Percentiles rank a stretch among this genome's conserved stretches.
These are phyloP conservation scores for Neotoma lepida DNA, from an alignment of 2,113 vertebrate species.

Conservation along the genomic window DNA sequence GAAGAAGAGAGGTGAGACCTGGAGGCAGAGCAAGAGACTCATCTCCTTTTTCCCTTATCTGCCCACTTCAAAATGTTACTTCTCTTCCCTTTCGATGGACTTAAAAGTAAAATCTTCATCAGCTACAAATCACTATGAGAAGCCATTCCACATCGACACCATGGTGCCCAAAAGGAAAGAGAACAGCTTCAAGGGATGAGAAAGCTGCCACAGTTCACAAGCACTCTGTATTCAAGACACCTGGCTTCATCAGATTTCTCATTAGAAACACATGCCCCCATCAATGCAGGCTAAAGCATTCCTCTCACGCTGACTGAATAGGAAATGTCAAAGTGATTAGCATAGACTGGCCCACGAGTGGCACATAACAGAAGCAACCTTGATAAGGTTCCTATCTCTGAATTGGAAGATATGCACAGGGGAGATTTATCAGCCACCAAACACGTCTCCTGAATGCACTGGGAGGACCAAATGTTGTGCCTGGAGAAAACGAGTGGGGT, in stretches of 20 bases:
- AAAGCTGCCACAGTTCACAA: conserved; percentile 6
- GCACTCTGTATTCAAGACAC: conserved; percentile 70
- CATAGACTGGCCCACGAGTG: conserved; percentile 19
- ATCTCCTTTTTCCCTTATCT: not conserved
- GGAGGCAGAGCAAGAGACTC: conserved; percentile 15
- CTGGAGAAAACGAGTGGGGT: not conserved
- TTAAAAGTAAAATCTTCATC: conserved; percentile 58
- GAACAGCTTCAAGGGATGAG: not conserved
- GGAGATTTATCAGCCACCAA: conserved; percentile 54
- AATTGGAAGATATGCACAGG: not conserved
- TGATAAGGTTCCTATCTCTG: conserved; percentile 60
- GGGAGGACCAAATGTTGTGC: not conserved
- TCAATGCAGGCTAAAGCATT: conserved; percentile 51
- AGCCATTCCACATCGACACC: not conserved
- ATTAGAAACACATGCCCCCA: conserved; percentile 71
- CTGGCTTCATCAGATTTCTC: conserved; percentile 65
- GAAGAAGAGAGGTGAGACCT: conserved; percentile 6
- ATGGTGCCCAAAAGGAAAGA: not conserved
- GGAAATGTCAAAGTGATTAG: conserved; percentile 72
- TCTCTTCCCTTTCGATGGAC: conserved; percentile 36
- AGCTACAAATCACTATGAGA: conserved; percentile 3
- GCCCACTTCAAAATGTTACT: conserved; percentile 63
- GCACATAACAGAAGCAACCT: conserved; percentile 27
- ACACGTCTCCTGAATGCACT: conserved; percentile 2
- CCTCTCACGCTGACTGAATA: conserved; percentile 47